phyloP scores from a whole-genome alignment of 2,888 invertebrate species.

The Bombylius discolor region DNA sequence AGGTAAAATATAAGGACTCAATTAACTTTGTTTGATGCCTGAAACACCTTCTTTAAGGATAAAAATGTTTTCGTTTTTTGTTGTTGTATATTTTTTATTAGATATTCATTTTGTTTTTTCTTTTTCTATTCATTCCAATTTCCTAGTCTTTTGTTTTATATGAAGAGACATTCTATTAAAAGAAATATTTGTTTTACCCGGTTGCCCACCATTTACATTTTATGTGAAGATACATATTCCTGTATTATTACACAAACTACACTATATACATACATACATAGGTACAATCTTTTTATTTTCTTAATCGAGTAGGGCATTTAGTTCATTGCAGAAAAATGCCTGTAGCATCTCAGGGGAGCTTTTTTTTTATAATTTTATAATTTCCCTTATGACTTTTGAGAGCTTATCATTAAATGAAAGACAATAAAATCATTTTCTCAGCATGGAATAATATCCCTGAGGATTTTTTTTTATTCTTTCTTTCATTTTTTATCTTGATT shows the following conservation, averaged over 20 bases:
- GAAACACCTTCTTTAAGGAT: no score
- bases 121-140: no score
- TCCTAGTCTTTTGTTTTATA: no score
- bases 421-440: conserved; percentile 4
- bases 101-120: no score
- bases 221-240: no score
- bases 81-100: no score
- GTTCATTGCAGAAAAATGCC: conserved; percentile 3
- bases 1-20: conserved; percentile 11
- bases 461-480: background rate
- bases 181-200: no score
- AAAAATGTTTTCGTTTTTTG: no score
- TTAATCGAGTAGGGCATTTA: conserved; percentile 1
- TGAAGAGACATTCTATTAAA: no score
- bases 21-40: conserved; percentile 15
- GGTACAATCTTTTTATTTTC: background rate
- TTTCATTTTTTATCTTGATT: background rate
- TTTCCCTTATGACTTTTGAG: conserved; percentile 8
- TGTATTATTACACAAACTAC: no score
- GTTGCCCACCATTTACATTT: no score
- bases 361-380: conserved; percentile 5
- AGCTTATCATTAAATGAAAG: conserved; percentile 1
- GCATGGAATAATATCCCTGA: background rate
- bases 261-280: background rate
- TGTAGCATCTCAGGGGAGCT: background rate